Percentiles rank a stretch among this genome's conserved stretches.
Evolutionary conservation across 2,113 vertebrate species (phyloP).

Genomic region (Ornithorhynchus anatinus): DNA sequence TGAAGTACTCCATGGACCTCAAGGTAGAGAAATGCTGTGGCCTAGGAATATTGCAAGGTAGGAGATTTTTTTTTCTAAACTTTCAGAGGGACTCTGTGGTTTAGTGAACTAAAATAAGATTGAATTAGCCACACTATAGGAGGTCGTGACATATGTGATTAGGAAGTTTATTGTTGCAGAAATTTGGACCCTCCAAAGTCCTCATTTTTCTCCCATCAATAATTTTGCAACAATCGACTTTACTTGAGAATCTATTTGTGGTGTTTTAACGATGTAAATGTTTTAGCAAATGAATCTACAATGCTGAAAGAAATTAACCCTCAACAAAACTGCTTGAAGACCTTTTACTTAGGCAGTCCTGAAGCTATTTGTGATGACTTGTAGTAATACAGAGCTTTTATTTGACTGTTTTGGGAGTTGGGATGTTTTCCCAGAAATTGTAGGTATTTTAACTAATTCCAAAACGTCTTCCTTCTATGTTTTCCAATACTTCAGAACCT

Average conservation of each 20-base stretch:
- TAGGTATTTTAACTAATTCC: neutral
- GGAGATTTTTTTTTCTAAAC: constrained; percentile 41
- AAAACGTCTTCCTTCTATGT: constrained; percentile 13
- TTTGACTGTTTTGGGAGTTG: constrained; percentile 20
- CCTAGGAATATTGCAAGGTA: constrained; percentile 70
- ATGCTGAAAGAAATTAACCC: no score
- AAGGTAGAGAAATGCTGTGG: constrained; percentile 71
- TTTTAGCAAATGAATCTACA: no score
- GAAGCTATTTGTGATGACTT: no score
- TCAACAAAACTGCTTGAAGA: no score
- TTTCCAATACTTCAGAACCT: constrained; percentile 47
- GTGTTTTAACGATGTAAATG: no score
- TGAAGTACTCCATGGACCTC: constrained; percentile 60
- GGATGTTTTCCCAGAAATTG: constrained; percentile 24
- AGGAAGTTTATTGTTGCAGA: no score
- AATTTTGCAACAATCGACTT: no score
- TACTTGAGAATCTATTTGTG: no score
- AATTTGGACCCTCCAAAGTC: neutral
- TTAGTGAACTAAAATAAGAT: no score
- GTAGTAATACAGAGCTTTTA: neutral
- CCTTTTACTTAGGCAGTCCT: no score
- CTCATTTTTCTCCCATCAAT: neutral
- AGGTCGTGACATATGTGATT: no score
- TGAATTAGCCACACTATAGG: no score
- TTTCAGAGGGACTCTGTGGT: neutral